Conservation (phyloP, 2,888 invertebrate species). For the Drosophila paramelanica region DNA sequence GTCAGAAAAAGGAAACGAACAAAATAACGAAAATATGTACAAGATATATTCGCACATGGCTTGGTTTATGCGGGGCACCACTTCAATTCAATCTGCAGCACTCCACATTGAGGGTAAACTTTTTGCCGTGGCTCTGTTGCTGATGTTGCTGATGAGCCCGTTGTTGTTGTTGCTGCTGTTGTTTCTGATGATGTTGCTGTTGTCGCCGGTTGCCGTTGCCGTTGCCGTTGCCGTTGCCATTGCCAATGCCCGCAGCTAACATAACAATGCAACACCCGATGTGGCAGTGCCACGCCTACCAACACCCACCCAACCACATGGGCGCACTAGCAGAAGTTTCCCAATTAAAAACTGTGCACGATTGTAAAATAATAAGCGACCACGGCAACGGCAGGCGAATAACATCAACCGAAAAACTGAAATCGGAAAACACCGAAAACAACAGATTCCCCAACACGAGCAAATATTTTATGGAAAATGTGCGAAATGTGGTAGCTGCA, state of each 20-base stretch:
- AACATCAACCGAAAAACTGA: constrained; percentile 1
- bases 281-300: neutral
- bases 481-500: neutral
- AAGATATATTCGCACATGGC: constrained; percentile 34
- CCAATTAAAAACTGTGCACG: constrained; percentile 74
- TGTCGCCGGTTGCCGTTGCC: constrained; percentile 4
- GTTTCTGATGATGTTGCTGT: constrained; percentile 1
- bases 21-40: constrained; percentile 38
- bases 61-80: constrained; percentile 25
- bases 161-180: constrained; percentile 9
- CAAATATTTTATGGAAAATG: constrained; percentile 9
- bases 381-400: constrained; percentile 12
- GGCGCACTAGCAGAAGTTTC: constrained; percentile 58
- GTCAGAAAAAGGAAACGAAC: constrained; percentile 27
- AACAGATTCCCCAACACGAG: constrained; percentile 27
- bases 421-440: constrained; percentile 12
- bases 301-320: neutral
- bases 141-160: constrained; percentile 6
- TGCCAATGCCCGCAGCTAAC: constrained; percentile 30
- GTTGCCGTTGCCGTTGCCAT: constrained; percentile 7
- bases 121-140: constrained; percentile 18
- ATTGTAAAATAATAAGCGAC: constrained; percentile 59
- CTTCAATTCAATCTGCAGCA: constrained; percentile 21
- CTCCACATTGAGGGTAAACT: constrained; percentile 23
- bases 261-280: constrained; percentile 51